Evolutionary conservation across 2,888 invertebrate species (phyloP), one percentile per base, ranked within the genome.

Genomic region (Drosophila emarginata): DNA sequence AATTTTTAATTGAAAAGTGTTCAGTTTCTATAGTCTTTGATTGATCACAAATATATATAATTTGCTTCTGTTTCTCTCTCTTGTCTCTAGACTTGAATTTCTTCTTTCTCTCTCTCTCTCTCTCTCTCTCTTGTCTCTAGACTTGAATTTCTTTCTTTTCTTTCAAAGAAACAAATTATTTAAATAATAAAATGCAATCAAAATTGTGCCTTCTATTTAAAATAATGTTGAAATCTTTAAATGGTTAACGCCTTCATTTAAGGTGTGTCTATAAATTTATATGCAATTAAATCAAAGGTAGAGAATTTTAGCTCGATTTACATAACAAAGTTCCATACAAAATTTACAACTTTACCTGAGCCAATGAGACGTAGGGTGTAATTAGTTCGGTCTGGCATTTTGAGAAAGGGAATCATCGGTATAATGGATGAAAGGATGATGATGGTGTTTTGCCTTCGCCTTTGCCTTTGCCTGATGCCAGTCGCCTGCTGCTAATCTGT

Each of bases 401-500:
- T n/a, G 37, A 37, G 37, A n/a, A 37, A 37, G n/a, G 12, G 11
- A 12, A 9, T 9, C 1, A 26, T 26, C 26, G 26, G 26, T 9
- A 32, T 32, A 32, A 11, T 5, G 26, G 26, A 26, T 26, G 26
- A 26, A 32, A 32, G 32, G 32, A 11, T 9, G 32, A 18, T 5
- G 40, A 39, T 58, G 32, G 39, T 26, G 26, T 5, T 5, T 26
- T 26, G 26, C 26, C 26, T 26, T 23, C 4, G 23, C 23, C 23
- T 23, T 4, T 23, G 45, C 52, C 23, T 58, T 57, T 61, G 77
- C 45, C 18, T 21, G 18, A 18, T 45, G 40, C 40, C 45, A 11
- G 45, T 18, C 18, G 40, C 40, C 28, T 54, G 54, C 77, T 78
- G 82, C 85, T 90, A 90, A 90, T 90, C 90, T 90, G 85, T 90